A percentile compares a stretch with the other conserved stretches of the same genome.
These are phyloP conservation scores for Sitophilus oryzae DNA, from an alignment of 1,140 invertebrate species.

Conservation along the genomic window DNA sequence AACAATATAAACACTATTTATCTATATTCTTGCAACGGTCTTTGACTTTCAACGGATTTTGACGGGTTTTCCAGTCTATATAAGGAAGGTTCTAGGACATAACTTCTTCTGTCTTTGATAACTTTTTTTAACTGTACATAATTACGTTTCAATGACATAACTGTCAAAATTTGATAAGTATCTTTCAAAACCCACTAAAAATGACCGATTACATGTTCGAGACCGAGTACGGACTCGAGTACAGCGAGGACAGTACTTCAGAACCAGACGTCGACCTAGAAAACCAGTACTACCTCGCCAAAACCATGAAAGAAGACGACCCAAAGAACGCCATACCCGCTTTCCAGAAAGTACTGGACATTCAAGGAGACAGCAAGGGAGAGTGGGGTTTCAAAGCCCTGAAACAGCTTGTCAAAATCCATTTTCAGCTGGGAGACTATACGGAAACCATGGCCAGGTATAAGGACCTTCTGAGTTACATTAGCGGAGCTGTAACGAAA, in stretches of 20 bases:
- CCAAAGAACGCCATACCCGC: constrained; percentile 82
- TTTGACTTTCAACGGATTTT: too few species aligned
- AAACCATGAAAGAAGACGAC: constrained; percentile 96
- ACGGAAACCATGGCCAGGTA: constrained; percentile 95
- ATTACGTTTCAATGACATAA: too few species aligned
- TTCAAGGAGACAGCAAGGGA: constrained; percentile 94
- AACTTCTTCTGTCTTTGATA: too few species aligned
- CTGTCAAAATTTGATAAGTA: too few species aligned
- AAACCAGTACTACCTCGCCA: constrained; percentile 99
- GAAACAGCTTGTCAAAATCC: constrained; percentile 99
- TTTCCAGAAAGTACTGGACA: constrained; percentile 92
- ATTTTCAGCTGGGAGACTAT: constrained; percentile 96
- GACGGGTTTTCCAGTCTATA: too few species aligned
- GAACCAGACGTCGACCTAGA: constrained; percentile 98
- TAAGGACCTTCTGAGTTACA: constrained; percentile 92
- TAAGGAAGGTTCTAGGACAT: too few species aligned
- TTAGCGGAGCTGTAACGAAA: constrained; percentile 95
- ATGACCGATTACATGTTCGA: constrained; percentile 12
- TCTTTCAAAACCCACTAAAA: too few species aligned
- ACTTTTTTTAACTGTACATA: too few species aligned
- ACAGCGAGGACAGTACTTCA: constrained; percentile 90
- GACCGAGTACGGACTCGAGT: constrained; percentile 55
- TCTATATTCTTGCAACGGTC: too few species aligned
- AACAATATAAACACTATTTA: too few species aligned
- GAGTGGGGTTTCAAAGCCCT: constrained; percentile 99